Conservation (phyloP, 2,797 vertebrate species). For the Octomys mimax region DNA sequence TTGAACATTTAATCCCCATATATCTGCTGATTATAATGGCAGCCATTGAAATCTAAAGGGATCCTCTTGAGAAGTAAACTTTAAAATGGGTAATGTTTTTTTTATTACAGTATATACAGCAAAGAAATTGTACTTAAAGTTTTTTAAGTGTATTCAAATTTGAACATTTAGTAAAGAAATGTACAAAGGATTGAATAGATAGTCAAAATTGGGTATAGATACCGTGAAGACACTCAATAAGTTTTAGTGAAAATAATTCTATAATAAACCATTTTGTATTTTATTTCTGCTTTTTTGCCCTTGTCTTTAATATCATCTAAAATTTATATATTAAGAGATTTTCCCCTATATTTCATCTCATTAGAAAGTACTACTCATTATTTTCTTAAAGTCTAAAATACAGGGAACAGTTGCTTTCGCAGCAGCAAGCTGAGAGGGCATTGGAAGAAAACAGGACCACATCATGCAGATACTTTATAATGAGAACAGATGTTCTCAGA, state of each 20-base stretch:
- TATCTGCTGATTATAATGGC: background rate
- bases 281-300: background rate
- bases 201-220: background rate
- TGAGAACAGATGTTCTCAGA: conserved; percentile 63
- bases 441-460: background rate
- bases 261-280: background rate
- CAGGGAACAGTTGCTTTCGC: background rate
- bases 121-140: background rate
- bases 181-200: background rate
- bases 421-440: conserved; percentile 16
- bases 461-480: conserved; percentile 1
- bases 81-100: background rate
- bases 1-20: background rate
- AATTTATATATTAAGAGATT: background rate
- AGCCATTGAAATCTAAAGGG: background rate
- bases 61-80: conserved; percentile 42
- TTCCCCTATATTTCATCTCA: background rate
- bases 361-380: background rate
- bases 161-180: background rate
- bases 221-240: background rate
- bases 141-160: background rate
- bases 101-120: background rate
- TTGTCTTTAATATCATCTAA: background rate
- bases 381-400: background rate
- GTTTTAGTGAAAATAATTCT: background rate